Evolutionary conservation across 1,140 invertebrate genomes (phyloP), one percentile per base, ranked within the genome.

Genomic region (Drusus annulatus): DNA sequence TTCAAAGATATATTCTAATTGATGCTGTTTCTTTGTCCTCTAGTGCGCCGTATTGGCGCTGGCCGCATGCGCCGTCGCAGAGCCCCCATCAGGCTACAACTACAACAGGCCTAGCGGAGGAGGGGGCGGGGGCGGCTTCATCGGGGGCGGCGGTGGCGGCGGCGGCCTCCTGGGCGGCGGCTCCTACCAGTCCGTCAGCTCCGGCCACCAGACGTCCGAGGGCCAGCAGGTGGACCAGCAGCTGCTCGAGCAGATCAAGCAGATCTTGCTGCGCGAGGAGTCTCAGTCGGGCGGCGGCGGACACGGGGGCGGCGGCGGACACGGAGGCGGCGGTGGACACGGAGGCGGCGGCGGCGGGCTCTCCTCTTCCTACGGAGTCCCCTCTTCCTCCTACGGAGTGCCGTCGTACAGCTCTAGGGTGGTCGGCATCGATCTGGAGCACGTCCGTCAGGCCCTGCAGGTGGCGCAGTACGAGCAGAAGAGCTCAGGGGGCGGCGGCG

Each of bases 231-330:
- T 95, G 77, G 94, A 95, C 85, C 87, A 90, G n/a, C 90, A 91
- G 10, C 91, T 95, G 50, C 91, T 95, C n/a, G 94, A 95, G 85
- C 93, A 94, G 86, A 92, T 95, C 85, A 91, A 93, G 81, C 92
- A 94, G 85, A 94, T 95, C 86, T 90, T 95, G 28, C 90, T 95
- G 77, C 93, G 92, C 86, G 93, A 95, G 87, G 94, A 95, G 85
- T 87, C 90, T 28, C 87, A 86, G 80, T 88, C 92, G 2, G 87
- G 89, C 28, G 90, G 90, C 28, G 85, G 85, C 1, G 82, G 83
- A 15, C 82, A 83, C 15, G 87, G 88, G 28, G 85, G 85, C 1
- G 82, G 83, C n/a, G 83, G 84, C 15, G 87, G 88, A 8, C 88
- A 89, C 45, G 87, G 89, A 63, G 87, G 83, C n/a, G 87, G 88